phyloP scores from a whole-genome alignment of 2,113 vertebrate genomes.

The Tenrec ecaudatus region DNA sequence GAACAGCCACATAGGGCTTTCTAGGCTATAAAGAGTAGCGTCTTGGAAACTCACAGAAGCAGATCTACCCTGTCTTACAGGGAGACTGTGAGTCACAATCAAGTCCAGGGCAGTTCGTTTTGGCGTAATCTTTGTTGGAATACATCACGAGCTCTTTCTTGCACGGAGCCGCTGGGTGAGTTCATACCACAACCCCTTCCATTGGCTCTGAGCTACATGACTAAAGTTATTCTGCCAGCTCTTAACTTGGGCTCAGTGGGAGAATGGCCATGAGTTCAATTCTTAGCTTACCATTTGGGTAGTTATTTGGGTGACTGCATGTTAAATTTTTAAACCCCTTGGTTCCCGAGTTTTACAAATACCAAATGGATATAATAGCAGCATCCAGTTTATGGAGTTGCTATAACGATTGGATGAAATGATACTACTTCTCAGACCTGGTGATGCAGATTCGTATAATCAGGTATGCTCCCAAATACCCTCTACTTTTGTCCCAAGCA shows the following conservation, averaged over 20 bases:
- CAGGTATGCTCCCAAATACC: not conserved
- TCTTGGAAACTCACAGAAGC: too few relatives aligned
- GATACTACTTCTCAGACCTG: not conserved
- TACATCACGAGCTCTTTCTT: not conserved
- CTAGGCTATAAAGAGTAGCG: not conserved
- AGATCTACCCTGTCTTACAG: too few relatives aligned
- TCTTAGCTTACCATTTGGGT: not conserved
- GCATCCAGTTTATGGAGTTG: not conserved
- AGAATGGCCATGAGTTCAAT: conserved; percentile 2
- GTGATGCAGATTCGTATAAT: not conserved
- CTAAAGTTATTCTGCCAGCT: not conserved
- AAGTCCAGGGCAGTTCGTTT: too few relatives aligned
- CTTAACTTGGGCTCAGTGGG: not conserved
- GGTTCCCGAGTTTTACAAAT: not conserved
- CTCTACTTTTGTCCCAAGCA: not conserved
- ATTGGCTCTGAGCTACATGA: not conserved
- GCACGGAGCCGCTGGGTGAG: too few relatives aligned
- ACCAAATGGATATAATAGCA: not conserved
- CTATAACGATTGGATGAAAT: not conserved
- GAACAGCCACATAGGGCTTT: not conserved
- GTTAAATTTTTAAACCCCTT: not conserved
- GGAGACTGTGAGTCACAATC: too few relatives aligned
- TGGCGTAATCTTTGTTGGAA: not conserved
- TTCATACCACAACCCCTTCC: not conserved
- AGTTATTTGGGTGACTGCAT: not conserved